A percentile compares a stretch with the other conserved stretches of the same genome.
Conservation (phyloP, 2,113 vertebrate genomes). For the Astatotilapia flaviijosephi region DNA sequence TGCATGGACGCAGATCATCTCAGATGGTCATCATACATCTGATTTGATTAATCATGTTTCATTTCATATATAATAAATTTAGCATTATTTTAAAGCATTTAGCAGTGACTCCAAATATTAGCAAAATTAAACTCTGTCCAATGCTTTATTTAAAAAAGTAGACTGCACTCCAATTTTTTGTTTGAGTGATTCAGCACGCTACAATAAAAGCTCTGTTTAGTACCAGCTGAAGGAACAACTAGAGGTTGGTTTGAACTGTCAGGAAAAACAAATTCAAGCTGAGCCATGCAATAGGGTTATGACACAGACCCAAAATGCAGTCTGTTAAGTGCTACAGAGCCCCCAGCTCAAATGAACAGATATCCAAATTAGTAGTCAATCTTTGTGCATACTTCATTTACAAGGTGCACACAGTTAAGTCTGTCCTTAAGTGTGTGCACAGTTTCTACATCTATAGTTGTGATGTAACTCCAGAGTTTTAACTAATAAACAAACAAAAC, state of each 20-base stretch:
- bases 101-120: background rate
- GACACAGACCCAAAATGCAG: background rate
- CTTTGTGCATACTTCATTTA: background rate
- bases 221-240: conserved; percentile 32
- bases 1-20: conserved; percentile 69
- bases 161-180: background rate
- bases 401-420: background rate
- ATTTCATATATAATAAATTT: conserved; percentile 50
- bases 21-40: conserved; percentile 54
- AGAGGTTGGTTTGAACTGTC: conserved; percentile 38
- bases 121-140: background rate
- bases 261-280: background rate
- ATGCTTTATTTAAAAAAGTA: background rate
- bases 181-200: conserved; percentile 15
- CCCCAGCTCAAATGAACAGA: background rate
- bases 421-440: background rate
- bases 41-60: conserved; percentile 63
- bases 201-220: background rate
- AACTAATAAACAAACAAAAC: background rate
- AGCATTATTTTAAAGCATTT: background rate
- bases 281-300: background rate
- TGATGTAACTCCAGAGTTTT: background rate
- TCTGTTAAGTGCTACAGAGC: background rate
- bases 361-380: background rate
- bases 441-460: background rate